Evolutionary conservation across 2,888 invertebrate genomes (phyloP), one percentile per base, ranked within the genome.

Genomic region (Prosopocoilus inquinatus): DNA sequence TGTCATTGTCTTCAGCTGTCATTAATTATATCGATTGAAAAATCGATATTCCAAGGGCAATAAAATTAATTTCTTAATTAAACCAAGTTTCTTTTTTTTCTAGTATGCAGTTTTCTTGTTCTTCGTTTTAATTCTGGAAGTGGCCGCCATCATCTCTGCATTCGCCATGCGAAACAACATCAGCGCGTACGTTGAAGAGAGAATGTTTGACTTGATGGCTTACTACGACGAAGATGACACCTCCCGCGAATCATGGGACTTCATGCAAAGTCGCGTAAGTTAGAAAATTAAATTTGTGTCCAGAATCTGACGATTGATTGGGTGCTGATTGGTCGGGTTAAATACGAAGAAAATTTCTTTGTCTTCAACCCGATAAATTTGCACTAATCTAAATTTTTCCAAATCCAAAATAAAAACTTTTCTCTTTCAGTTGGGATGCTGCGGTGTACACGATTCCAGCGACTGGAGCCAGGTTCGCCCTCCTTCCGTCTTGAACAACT

Each of bases 71-170:
- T 2, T 16, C 4, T 28, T 28, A 45, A 35, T 44, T 52, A 44
- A 48, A 47, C 45, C 13, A 49, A 34, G 12, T 47, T 41, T n/a
- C 49, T 39, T 48, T n/a, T n/a, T 57, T 53, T 73, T 73, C 7
- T 61, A 83, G 83, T 87, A 85, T 75, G 79, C 81, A 53, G 69
- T 80, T 13, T 73, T 83, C 12, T 72, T 87, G 59, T 75, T 77
- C 1, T 48, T 84, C 32, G 78, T 86, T 8, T 78, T 87, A 60
- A 71, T 86, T 49, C 63, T 86, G 69, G 86, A 87, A 73, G 69
- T 87, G 35, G 79, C 83, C 1, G 85, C 82, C 11, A 83, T 83
- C 45, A 78, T 86, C 52, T 75, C 78, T 1, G 80, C 81, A 0
- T 90, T 79, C 54, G 78, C 80, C 1, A 74, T 80, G 69, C 75